Evolutionary conservation across 2,888 invertebrate genomes (phyloP).

Genomic region (Oxystoma pomonae): DNA sequence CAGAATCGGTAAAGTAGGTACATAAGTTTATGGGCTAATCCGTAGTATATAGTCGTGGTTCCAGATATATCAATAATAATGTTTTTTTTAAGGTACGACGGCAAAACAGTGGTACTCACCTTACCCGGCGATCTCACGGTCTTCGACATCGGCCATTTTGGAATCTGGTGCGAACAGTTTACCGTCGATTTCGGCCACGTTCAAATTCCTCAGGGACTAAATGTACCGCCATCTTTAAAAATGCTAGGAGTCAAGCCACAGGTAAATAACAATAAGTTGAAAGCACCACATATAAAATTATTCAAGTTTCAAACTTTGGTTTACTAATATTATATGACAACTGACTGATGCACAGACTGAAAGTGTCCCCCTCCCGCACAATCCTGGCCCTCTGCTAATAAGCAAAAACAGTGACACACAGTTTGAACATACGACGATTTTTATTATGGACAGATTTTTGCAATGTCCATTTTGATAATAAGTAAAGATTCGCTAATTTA

Average conservation of each 20-base stretch:
- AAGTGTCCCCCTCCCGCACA: not conserved
- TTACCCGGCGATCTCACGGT: constrained; percentile 85
- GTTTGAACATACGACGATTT: no score
- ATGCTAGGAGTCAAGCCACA: constrained; percentile 93
- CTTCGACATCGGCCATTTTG: constrained; percentile 90
- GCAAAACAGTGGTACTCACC: constrained; percentile 85
- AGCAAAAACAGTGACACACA: no score
- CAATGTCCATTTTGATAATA: no score
- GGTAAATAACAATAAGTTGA: constrained; percentile 61
- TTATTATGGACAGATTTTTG: no score
- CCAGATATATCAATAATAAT: no score
- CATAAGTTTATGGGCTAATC: no score
- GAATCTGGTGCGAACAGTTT: constrained; percentile 91
- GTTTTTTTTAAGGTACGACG: constrained; percentile 60
- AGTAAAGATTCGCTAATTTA: no score
- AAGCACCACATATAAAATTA: no score
- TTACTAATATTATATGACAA: no score
- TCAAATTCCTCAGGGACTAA: constrained; percentile 65
- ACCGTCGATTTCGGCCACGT: constrained; percentile 91
- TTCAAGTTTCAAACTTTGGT: no score
- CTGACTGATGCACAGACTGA: not conserved
- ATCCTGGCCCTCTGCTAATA: not conserved
- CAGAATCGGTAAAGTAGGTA: no score
- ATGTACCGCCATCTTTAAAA: constrained; percentile 86
- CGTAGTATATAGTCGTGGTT: no score